Percentiles rank a stretch among this genome's conserved stretches.
phyloP scores from a whole-genome alignment of 2,113 vertebrate genomes.

The Pungitius pungitius region DNA sequence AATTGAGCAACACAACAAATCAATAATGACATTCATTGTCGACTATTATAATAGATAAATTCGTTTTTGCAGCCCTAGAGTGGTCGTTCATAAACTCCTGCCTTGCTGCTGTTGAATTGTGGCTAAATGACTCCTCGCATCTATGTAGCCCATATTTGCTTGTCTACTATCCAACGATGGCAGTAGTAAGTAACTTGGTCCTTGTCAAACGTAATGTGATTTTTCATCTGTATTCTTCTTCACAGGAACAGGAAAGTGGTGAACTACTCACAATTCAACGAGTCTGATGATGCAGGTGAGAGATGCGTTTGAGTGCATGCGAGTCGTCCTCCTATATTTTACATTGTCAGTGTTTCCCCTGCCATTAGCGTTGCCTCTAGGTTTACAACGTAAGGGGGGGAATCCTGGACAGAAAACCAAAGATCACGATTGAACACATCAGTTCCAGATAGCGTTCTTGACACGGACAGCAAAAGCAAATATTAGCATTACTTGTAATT shows the following conservation, averaged over 20 bases:
- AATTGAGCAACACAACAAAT: too few relatives aligned
- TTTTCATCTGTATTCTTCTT: conserved; percentile 25
- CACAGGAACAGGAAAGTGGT: conserved; percentile 98
- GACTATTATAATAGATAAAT: too few relatives aligned
- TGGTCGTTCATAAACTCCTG: not conserved
- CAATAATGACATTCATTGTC: too few relatives aligned
- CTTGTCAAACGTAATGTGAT: conserved; percentile 8
- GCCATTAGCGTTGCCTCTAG: too few relatives aligned
- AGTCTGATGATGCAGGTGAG: conserved; percentile 92
- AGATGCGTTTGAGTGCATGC: not conserved
- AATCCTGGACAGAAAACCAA: too few relatives aligned
- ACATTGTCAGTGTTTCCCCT: too few relatives aligned
- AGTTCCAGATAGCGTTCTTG: too few relatives aligned
- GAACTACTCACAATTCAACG: conserved; percentile 98
- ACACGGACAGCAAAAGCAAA: too few relatives aligned
- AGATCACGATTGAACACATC: not conserved
- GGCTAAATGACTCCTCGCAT: not conserved
- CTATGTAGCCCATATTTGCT: not conserved
- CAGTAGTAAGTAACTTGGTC: conserved; percentile 7
- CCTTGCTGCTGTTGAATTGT: not conserved
- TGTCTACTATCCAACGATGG: not conserved
- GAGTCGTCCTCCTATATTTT: too few relatives aligned
- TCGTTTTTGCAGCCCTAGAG: too few relatives aligned
- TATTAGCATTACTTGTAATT: too few relatives aligned
- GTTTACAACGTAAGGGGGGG: too few relatives aligned